Evolutionary conservation across 1,140 invertebrate species (phyloP).

Genomic region (Frieseomelitta varia): DNA sequence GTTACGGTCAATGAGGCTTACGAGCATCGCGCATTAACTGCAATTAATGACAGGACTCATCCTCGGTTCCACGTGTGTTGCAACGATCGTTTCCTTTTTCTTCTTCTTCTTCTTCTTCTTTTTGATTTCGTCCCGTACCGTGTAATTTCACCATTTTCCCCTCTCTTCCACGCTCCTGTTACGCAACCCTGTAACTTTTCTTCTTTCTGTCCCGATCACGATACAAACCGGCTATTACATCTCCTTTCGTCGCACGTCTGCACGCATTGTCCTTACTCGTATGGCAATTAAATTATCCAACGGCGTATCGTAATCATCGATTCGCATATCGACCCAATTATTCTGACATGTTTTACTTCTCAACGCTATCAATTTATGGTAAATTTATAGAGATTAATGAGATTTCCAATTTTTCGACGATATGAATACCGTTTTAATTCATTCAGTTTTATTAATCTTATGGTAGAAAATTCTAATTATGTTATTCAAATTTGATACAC

Average conservation of each 20-base stretch:
- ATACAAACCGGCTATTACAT: constrained; percentile 24
- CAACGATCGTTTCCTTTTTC: background rate
- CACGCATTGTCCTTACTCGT: background rate
- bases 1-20: background rate
- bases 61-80: background rate
- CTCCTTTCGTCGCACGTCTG: background rate
- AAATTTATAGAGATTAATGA: too few relatives aligned
- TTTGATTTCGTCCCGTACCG: constrained; percentile 20
- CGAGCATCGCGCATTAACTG: background rate
- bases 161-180: constrained; percentile 7
- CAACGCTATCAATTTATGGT: background rate
- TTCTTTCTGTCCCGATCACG: constrained; percentile 55
- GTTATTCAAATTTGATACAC: too few relatives aligned
- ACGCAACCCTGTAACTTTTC: constrained; percentile 13
- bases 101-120: constrained; percentile 11
- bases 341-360: background rate
- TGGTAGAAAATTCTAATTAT: too few relatives aligned
- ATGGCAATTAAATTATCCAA: constrained; percentile 29
- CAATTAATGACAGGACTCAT: constrained; percentile 24
- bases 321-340: background rate
- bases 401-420: too few relatives aligned
- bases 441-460: too few relatives aligned
- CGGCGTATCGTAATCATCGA: background rate
- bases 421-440: too few relatives aligned
- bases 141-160: constrained; percentile 54